Evolutionary conservation across 2,797 vertebrate genomes (phyloP).

Genomic region (Anabacerthia variegaticeps): DNA sequence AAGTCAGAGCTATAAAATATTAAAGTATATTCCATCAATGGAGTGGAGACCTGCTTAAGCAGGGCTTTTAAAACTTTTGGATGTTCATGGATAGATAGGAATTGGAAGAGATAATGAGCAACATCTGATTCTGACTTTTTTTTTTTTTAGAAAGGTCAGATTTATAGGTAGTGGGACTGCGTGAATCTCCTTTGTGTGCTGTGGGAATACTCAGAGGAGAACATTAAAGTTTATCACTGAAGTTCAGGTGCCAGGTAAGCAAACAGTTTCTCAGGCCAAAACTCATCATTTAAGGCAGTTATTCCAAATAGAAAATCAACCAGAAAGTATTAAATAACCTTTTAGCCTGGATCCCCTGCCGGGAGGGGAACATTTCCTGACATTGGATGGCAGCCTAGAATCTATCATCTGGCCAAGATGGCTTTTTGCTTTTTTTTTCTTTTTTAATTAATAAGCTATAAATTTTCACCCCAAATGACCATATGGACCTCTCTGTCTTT

Average conservation of each 20-base stretch:
- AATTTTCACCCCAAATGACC: constrained; percentile 25
- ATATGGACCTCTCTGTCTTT: neutral
- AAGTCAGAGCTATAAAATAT: constrained; percentile 71
- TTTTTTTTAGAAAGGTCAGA: neutral
- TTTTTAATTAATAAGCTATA: constrained; percentile 49
- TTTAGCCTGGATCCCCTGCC: neutral
- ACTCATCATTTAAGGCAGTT: constrained; percentile 33
- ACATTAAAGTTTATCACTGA: constrained; percentile 41
- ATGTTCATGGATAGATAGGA: neutral
- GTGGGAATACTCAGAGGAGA: neutral
- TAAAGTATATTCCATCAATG: constrained; percentile 39
- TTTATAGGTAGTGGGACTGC: constrained; percentile 1
- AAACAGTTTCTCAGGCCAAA: constrained; percentile 57
- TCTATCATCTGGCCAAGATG: neutral
- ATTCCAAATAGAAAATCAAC: constrained; percentile 35
- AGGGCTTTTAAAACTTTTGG: constrained; percentile 35
- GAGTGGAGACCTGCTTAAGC: constrained; percentile 27
- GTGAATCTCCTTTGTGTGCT: neutral
- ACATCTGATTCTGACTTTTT: constrained; percentile 5
- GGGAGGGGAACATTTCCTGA: constrained; percentile 28
- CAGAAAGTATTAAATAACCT: constrained; percentile 51
- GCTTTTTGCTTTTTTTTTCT: neutral
- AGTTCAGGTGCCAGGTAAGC: constrained; percentile 65
- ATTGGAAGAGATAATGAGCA: neutral
- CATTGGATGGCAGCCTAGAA: constrained; percentile 55